Conservation (phyloP, 2,797 vertebrate genomes). For the Myotis findleyi region DNA sequence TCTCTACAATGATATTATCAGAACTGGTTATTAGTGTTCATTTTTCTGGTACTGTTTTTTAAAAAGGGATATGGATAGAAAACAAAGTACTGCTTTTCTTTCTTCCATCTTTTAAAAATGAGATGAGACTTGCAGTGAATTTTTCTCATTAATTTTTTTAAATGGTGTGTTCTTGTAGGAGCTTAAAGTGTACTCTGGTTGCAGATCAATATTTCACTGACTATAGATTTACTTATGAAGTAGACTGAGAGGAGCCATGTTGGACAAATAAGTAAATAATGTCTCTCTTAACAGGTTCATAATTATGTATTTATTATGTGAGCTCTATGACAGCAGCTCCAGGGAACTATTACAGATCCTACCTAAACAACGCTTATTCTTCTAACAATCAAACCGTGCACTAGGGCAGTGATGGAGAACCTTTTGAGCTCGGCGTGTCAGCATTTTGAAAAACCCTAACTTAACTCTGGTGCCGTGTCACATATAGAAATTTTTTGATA, state of each 20-base stretch:
- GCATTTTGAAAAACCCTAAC: too few species aligned
- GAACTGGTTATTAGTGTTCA: background rate
- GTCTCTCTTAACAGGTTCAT: constrained; percentile 88
- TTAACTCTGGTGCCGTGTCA: too few species aligned
- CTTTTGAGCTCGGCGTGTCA: too few species aligned
- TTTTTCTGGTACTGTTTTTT: constrained; percentile 28
- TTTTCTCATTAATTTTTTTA: constrained; percentile 71
- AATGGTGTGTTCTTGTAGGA: constrained; percentile 76
- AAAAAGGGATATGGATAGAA: background rate
- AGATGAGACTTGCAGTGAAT: constrained; percentile 17
- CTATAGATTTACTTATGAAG: constrained; percentile 85
- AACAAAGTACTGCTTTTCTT: background rate
- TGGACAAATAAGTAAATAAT: constrained; percentile 88
- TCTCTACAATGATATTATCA: background rate
- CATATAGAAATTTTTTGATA: too few species aligned
- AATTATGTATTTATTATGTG: constrained; percentile 86
- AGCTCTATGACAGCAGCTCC: constrained; percentile 84
- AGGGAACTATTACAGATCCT: constrained; percentile 82
- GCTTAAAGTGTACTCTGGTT: constrained; percentile 79
- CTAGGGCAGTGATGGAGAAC: background rate
- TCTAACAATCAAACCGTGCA: constrained; percentile 75
- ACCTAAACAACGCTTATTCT: constrained; percentile 68
- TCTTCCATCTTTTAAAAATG: constrained; percentile 31
- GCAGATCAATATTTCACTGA: constrained; percentile 85
- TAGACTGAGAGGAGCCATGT: constrained; percentile 89